Evolutionary conservation across 92 coral and sea anemone genomes (phyloP).

Genomic region (Parazoanthus darwini): DNA sequence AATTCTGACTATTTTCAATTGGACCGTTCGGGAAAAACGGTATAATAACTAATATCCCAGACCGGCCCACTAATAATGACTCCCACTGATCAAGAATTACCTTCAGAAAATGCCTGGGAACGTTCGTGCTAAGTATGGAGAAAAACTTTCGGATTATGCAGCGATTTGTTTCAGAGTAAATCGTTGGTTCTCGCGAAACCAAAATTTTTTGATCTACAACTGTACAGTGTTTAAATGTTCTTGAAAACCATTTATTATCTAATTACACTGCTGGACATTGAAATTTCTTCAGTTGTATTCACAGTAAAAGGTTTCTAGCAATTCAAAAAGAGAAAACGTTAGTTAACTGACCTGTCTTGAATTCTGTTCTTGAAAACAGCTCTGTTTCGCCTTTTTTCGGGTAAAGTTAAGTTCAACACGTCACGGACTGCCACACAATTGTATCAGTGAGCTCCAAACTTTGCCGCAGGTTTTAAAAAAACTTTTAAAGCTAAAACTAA

Average conservation of each 20-base stretch:
- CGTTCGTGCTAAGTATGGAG: not conserved
- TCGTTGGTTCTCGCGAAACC: not conserved
- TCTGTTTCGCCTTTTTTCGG: not conserved
- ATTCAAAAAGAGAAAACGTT: not conserved
- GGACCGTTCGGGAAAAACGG: constrained; percentile 45
- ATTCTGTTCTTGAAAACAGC: not conserved
- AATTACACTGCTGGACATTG: not conserved
- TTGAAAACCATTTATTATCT: not conserved
- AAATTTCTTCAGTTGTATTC: not conserved
- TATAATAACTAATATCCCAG: constrained; percentile 36
- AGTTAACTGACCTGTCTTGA: not conserved
- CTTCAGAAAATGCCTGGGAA: too few relatives aligned
- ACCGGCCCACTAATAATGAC: too few relatives aligned
- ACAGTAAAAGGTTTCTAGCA: not conserved
- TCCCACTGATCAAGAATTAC: too few relatives aligned
- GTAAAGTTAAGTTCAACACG: not conserved
- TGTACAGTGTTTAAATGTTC: too few relatives aligned
- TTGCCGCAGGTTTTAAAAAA: not conserved
- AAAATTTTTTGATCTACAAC: not conserved
- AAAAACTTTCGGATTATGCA: too few relatives aligned
- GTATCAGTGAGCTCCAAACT: not conserved
- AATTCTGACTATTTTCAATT: too few relatives aligned
- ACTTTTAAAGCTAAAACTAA: not conserved
- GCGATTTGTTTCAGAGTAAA: not conserved
- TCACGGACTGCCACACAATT: not conserved